A percentile compares a stretch with the other conserved stretches of the same genome.
Evolutionary conservation across 2,797 vertebrate species (phyloP).

Genomic region (Protosalanx chinensis): DNA sequence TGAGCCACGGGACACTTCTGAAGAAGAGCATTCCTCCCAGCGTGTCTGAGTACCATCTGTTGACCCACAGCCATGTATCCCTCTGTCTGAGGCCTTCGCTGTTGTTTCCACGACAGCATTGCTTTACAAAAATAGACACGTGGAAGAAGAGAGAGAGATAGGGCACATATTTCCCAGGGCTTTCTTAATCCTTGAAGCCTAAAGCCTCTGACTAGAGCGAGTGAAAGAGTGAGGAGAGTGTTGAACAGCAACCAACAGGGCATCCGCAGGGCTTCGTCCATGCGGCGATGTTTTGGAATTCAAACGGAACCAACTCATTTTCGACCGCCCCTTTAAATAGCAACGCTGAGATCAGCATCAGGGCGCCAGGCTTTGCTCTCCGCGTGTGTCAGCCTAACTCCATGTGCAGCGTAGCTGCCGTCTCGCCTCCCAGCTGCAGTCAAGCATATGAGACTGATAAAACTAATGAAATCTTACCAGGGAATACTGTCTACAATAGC

Average conservation of each 20-base stretch:
- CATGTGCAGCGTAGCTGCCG: no score
- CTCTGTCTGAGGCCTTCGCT: slow-evolving; percentile 17
- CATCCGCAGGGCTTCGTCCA: neutral
- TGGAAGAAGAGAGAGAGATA: neutral
- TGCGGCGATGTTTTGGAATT: neutral
- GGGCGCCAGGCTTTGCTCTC: no score
- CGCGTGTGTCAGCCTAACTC: no score
- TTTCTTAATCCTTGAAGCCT: neutral
- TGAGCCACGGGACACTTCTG: slow-evolving; percentile 1
- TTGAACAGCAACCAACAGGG: neutral
- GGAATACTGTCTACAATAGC: neutral
- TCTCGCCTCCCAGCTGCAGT: no score
- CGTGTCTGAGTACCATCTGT: neutral
- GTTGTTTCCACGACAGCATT: slow-evolving; percentile 11
- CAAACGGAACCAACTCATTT: neutral
- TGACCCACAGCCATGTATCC: slow-evolving; percentile 9
- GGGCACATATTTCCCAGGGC: neutral
- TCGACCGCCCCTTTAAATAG: neutral
- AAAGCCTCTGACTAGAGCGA: neutral
- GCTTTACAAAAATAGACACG: slow-evolving; percentile 1
- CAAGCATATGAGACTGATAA: no score
- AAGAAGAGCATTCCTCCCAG: neutral
- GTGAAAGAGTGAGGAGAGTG: neutral
- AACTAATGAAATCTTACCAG: neutral
- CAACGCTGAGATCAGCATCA: neutral